Percentiles rank a stretch among this genome's conserved stretches.
These are phyloP conservation scores for Mus minutoides DNA, from an alignment of 2,797 vertebrate genomes.

Conservation along the genomic window DNA sequence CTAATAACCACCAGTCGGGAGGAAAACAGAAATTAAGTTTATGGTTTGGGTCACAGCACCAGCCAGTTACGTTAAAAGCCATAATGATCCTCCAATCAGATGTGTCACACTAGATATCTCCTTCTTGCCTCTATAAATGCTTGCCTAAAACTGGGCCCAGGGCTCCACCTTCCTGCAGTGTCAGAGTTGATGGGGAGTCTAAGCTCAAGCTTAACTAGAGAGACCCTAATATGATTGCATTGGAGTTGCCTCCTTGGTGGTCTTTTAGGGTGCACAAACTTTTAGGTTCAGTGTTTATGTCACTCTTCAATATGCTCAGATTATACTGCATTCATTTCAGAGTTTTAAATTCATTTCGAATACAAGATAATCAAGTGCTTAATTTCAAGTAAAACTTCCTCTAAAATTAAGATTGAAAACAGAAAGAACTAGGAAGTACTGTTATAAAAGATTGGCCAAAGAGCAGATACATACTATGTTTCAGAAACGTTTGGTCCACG, in stretches of 20 bases:
- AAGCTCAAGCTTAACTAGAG: background rate
- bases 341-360: conserved; percentile 45
- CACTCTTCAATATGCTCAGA: conserved; percentile 27
- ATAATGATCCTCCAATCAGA: background rate
- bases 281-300: background rate
- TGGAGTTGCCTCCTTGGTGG: background rate
- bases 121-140: background rate
- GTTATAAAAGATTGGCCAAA: conserved; percentile 27
- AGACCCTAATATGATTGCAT: background rate
- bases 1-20: background rate
- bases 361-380: conserved; percentile 33
- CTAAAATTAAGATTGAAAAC: conserved; percentile 69
- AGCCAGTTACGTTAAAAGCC: background rate
- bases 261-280: background rate
- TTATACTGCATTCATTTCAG: conserved; percentile 55
- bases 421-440: conserved; percentile 49
- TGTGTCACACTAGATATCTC: background rate
- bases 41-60: background rate
- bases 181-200: background rate
- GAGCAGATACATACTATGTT: conserved; percentile 45
- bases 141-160: background rate
- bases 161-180: background rate
- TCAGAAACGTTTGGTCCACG: conserved; percentile 29
- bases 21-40: background rate
- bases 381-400: conserved; percentile 70